A percentile compares a stretch with the other conserved stretches of the same genome.
Conservation (phyloP, 2,888 invertebrate genomes). For the Platynereis dumerilii region DNA sequence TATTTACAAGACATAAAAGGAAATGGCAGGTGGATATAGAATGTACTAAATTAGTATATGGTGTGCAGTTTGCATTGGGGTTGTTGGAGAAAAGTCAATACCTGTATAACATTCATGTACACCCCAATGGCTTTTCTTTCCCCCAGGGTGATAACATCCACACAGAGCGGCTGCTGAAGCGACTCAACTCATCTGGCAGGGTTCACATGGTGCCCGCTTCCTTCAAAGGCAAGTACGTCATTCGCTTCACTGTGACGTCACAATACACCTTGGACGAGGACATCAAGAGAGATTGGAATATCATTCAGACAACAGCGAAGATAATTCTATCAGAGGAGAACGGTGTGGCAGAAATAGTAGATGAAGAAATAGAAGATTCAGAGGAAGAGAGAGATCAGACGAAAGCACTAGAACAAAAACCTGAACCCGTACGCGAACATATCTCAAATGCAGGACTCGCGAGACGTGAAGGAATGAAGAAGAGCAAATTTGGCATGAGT, state of each 20-base stretch:
- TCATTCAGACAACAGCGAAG: conserved; percentile 62
- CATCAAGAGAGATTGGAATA: conserved; percentile 78
- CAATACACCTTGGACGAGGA: conserved; percentile 73
- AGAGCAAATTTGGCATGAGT: conserved; percentile 83
- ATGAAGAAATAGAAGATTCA: conserved; percentile 21
- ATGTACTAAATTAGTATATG: no score
- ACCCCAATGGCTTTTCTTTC: no score
- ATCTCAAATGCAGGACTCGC: conserved; percentile 15
- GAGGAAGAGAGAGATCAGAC: not conserved
- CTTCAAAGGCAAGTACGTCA: conserved; percentile 81
- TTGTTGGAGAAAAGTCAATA: no score
- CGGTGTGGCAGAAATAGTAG: conserved; percentile 3
- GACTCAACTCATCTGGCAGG: conserved; percentile 83
- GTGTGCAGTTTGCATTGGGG: no score
- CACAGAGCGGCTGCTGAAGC: conserved; percentile 84
- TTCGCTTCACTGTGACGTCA: conserved; percentile 93
- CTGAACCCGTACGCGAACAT: not conserved
- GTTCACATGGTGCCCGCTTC: conserved; percentile 95
- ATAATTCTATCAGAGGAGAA: conserved; percentile 42
- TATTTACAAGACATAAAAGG: no score
- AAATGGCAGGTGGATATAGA: no score
- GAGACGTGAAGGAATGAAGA: conserved; percentile 37
- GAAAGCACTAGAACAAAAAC: conserved; percentile 3
- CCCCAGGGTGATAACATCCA: conserved; percentile 76
- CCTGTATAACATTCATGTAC: no score